phyloP scores from a whole-genome alignment of 2,113 vertebrate species.

The Albula goreensis region DNA sequence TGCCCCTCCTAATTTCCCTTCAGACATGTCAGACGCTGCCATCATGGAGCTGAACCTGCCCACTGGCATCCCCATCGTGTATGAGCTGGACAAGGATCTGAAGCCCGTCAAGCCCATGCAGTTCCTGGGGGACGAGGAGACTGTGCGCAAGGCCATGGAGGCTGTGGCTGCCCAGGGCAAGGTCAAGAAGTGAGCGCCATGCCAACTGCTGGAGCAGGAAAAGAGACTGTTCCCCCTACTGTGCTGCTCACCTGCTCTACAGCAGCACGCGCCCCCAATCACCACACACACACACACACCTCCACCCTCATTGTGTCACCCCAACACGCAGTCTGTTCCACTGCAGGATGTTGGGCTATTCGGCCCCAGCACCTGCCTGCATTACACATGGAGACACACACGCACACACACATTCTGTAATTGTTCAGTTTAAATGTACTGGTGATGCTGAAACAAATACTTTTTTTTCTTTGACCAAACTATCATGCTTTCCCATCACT shows the following conservation, averaged over 20 bases:
- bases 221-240: slow-evolving; percentile 36
- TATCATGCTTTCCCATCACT: not conserved
- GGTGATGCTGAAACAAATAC: not conserved
- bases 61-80: slow-evolving; percentile 95
- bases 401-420: not conserved
- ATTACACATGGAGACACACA: not conserved
- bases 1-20: not conserved
- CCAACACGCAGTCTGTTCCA: not conserved
- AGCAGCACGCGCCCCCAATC: not conserved
- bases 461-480: slow-evolving; percentile 1
- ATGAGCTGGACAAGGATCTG: slow-evolving; percentile 90
- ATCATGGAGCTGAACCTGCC: slow-evolving; percentile 99
- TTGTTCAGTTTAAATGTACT: not conserved
- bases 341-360: not conserved
- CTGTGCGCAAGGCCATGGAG: slow-evolving; percentile 95
- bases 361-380: not conserved
- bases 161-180: slow-evolving; percentile 96
- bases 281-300: not conserved
- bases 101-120: slow-evolving; percentile 95
- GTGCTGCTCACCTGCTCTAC: not conserved
- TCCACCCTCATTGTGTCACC: not conserved
- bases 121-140: slow-evolving; percentile 94
- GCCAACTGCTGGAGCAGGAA: slow-evolving; percentile 12
- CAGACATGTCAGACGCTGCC: slow-evolving; percentile 92
- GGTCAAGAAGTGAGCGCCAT: slow-evolving; percentile 81